Base-by-base conservation (phyloP, 2,797 vertebrate genomes). In the Pseudomugil gertrudae region DNA sequence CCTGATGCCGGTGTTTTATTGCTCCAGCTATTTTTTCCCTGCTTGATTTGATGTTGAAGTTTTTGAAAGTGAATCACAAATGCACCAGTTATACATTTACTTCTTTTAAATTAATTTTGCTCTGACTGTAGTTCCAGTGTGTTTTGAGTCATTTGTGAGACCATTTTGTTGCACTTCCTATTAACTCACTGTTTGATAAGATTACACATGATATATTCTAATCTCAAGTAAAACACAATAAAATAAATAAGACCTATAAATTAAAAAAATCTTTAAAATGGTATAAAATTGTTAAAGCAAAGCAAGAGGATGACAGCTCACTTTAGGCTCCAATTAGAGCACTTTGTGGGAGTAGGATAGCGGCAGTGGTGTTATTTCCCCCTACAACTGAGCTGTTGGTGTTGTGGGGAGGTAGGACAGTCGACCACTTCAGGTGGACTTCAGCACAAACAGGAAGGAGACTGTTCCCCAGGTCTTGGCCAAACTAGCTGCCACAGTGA, bases 401-500 rank as follows among this genome's bases (percentile, higher is more conserved):
- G 75, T 65, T 58, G 65, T 66, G 66, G 66, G 78, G 68, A 85
- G 80, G 85, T 84, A 85, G 80, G 87, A 83, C 83, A 66, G 89
- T 84, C 89, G 90, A 92, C 88, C 89, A 89, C 88, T 91, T 91
- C 90, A 92, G 92, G 92, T 92, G 79, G 83, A 85, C 83, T 66
- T 79, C 72, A 81, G 71, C 80, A 90, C 90, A 91, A 93, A 93
- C 92, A 92, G 92, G 91, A 94, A 92, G 90, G 84, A 89, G 81
- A 78, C 90, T 82, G 88, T 87, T 85, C 85, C 89, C 86, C 78
- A 80, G 89, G 87, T 87, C 89, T 93, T 94, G 94, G 92, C 92
- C 75, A 76, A 84, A 83, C 76, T 87, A 59, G 73, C 71, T 83
- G 84, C 85, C 90, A 92, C 91, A 78, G 90, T 87, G 88, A 88